Conservation (phyloP, 1,140 invertebrate genomes). For the Phymorhynchus buccinoides region DNA sequence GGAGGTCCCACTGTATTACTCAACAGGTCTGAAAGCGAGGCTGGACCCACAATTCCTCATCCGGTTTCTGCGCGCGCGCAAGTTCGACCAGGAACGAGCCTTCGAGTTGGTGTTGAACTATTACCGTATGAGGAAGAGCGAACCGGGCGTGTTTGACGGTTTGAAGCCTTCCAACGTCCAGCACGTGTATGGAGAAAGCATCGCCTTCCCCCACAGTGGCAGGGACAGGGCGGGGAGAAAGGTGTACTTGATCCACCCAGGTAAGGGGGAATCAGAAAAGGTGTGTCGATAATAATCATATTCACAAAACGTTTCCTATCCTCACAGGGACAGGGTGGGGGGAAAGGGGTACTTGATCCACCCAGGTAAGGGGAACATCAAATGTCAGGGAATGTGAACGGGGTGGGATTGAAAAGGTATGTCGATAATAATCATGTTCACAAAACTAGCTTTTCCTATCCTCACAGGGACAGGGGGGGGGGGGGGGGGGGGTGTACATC, state of each 20-base stretch:
- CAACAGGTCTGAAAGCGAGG: conserved; percentile 19
- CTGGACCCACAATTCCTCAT: conserved; percentile 27
- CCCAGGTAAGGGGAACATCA: too few relatives aligned
- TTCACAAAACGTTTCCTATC: too few relatives aligned
- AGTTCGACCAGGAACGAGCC: conserved; percentile 33
- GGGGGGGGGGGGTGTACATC: too few relatives aligned
- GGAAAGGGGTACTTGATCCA: too few relatives aligned
- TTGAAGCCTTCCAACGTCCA: conserved; percentile 26
- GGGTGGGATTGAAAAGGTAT: too few relatives aligned
- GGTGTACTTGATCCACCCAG: conserved; percentile 20
- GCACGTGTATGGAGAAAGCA: neutral
- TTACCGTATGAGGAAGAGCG: conserved; percentile 27
- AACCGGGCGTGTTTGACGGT: conserved; percentile 19
- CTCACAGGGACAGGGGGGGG: too few relatives aligned
- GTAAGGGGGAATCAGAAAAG: neutral
- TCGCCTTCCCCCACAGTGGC: conserved; percentile 1
- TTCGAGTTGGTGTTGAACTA: conserved; percentile 34
- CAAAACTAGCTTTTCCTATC: too few relatives aligned
- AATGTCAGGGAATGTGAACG: too few relatives aligned
- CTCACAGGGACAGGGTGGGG: too few relatives aligned
- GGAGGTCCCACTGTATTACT: too few relatives aligned
- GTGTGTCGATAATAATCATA: too few relatives aligned
- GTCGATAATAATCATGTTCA: too few relatives aligned
- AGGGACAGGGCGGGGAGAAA: conserved; percentile 6
- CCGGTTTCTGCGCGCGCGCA: conserved; percentile 29